phyloP scores from a whole-genome alignment of 2,113 vertebrate species.

The Rousettus leschenaultii region DNA sequence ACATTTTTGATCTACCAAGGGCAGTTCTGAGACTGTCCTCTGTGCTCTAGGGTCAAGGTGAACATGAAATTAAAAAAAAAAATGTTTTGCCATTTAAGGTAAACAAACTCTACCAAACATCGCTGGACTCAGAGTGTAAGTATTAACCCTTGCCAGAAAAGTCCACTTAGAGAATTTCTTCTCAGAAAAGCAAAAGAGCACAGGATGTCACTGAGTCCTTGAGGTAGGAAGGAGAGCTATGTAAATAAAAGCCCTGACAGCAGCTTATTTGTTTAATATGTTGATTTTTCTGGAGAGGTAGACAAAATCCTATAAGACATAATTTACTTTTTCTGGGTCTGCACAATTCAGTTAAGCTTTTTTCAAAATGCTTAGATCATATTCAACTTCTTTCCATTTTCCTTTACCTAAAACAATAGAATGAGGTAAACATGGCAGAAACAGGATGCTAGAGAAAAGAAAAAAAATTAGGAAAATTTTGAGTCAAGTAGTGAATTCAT shows the following conservation, averaged over 20 bases:
- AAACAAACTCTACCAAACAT: background rate
- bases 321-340: background rate
- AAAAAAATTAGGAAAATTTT: background rate
- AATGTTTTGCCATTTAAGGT: background rate
- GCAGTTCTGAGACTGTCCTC: background rate
- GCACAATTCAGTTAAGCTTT: background rate
- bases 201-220: background rate
- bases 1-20: background rate
- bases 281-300: background rate
- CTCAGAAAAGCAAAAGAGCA: background rate
- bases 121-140: background rate
- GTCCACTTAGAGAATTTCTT: background rate
- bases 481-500: background rate
- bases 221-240: background rate
- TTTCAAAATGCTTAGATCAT: background rate
- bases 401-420: background rate
- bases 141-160: background rate
- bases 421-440: background rate
- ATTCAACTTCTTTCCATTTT: background rate
- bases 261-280: background rate
- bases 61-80: background rate
- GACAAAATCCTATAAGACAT: background rate
- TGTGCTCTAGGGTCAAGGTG: background rate
- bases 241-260: background rate
- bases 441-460: background rate